Evolutionary conservation across 2,113 vertebrate species (phyloP).

Genomic region (Ageneiosus marmoratus): DNA sequence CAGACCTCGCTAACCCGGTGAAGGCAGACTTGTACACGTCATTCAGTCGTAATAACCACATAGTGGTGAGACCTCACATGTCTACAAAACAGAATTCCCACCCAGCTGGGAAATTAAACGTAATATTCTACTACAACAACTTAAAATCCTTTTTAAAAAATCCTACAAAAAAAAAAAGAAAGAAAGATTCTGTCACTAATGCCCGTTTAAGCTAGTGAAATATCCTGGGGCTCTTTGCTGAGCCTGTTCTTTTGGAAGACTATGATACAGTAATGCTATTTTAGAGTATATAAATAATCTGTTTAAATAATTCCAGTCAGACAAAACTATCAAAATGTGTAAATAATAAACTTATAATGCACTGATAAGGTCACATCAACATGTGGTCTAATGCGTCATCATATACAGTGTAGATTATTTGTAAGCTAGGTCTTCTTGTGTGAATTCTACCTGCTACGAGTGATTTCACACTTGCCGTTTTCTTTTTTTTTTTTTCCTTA

Average conservation of each 20-base stretch:
- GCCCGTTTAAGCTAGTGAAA: constrained; percentile 32
- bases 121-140: constrained; percentile 16
- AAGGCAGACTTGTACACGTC: background rate
- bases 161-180: background rate
- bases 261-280: constrained; percentile 46
- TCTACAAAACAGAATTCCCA: constrained; percentile 34
- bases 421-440: background rate
- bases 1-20: background rate
- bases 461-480: constrained; percentile 6
- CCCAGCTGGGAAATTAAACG: constrained; percentile 16
- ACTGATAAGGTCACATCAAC: constrained; percentile 22
- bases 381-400: constrained; percentile 17
- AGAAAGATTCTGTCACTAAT: background rate
- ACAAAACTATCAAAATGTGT: constrained; percentile 9
- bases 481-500: background rate
- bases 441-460: background rate
- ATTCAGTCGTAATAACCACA: constrained; percentile 36
- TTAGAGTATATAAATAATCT: constrained; percentile 35
- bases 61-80: constrained; percentile 42
- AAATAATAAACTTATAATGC: constrained; percentile 24
- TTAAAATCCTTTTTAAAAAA: constrained; percentile 8
- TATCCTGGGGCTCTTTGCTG: constrained; percentile 22
- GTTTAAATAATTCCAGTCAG: constrained; percentile 40
- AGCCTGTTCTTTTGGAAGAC: constrained; percentile 50
- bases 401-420: constrained; percentile 12